Percentiles rank a stretch among this genome's conserved stretches.
Evolutionary conservation across 1,140 invertebrate genomes (phyloP).

Genomic region (Phortica variegata): DNA sequence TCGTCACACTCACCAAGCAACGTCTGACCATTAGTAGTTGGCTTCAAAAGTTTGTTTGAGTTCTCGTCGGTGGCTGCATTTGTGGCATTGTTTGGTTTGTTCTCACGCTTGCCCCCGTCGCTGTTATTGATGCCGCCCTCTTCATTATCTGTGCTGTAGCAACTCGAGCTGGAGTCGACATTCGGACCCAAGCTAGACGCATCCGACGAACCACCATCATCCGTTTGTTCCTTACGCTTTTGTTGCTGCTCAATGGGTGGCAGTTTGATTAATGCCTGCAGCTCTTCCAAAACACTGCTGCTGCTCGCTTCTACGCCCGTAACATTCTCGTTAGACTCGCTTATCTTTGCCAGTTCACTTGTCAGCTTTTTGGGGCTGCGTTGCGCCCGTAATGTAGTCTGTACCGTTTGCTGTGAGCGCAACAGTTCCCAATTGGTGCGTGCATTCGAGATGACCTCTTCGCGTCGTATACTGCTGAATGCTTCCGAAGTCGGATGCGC

Average conservation of each 20-base stretch:
- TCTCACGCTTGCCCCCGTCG: constrained; percentile 7
- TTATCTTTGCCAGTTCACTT: constrained; percentile 45
- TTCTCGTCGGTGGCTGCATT: constrained; percentile 21
- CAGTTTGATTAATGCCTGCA: constrained; percentile 54
- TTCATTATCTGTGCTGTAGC: constrained; percentile 60
- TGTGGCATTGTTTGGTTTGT: background rate
- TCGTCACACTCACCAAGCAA: too few relatives aligned
- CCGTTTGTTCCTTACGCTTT: constrained; percentile 21
- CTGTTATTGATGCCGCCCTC: constrained; percentile 20
- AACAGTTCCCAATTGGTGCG: constrained; percentile 79
- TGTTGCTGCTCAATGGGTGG: constrained; percentile 28
- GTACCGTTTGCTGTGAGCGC: constrained; percentile 63
- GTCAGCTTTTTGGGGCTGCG: constrained; percentile 35
- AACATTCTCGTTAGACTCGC: constrained; percentile 38
- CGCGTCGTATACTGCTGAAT: constrained; percentile 66
- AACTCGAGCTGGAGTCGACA: constrained; percentile 68
- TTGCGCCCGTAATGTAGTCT: constrained; percentile 56
- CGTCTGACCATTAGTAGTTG: background rate
- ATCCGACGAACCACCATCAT: constrained; percentile 54
- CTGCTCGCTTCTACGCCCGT: constrained; percentile 60
- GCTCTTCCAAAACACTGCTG: constrained; percentile 62
- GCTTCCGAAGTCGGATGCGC: constrained; percentile 68
- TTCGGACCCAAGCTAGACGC: constrained; percentile 67
- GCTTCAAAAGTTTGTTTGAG: constrained; percentile 24
- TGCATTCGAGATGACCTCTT: constrained; percentile 79